Percentiles rank a stretch among this genome's conserved stretches.
These are phyloP conservation scores for Metacarcinus magister DNA, from an alignment of 2,888 invertebrate species.

Conservation along the genomic window DNA sequence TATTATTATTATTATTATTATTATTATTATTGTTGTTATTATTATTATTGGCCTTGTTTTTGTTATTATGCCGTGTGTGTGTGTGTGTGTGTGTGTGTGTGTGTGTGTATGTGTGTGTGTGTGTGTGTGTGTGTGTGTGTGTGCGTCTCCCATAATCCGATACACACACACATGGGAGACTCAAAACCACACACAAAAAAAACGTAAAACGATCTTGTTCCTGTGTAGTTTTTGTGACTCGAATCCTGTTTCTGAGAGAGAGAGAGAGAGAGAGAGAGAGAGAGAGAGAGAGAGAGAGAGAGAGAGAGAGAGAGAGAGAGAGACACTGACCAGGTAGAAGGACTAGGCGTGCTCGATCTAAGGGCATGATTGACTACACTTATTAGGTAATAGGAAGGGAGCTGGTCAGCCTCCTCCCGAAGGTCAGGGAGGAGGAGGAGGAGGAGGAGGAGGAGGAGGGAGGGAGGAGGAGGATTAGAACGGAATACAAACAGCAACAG, in stretches of 20 bases:
- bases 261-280: slow-evolving; percentile 18
- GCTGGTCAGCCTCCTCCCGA: neutral
- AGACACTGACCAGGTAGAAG: neutral
- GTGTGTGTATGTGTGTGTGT: too few relatives aligned
- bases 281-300: slow-evolving; percentile 1
- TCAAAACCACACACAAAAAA: neutral
- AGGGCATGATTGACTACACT: neutral
- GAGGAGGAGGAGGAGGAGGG: neutral
- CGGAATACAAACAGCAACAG: too few relatives aligned
- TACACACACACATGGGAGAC: too few relatives aligned
- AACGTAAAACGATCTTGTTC: neutral
- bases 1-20: too few relatives aligned
- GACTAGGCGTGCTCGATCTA: neutral
- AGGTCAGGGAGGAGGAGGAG: neutral
- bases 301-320: slow-evolving; percentile 47
- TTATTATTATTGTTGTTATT: too few relatives aligned
- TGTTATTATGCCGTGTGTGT: too few relatives aligned
- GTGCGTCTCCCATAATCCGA: too few relatives aligned
- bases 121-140: too few relatives aligned
- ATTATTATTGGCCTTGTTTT: too few relatives aligned
- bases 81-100: too few relatives aligned
- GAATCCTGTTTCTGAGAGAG: neutral
- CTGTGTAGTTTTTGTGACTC: neutral
- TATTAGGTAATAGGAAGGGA: neutral
- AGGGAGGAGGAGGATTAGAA: too few relatives aligned